These are phyloP conservation scores for Anhinga rufa DNA, from an alignment of 2,113 vertebrate species.

Conservation along the genomic window DNA sequence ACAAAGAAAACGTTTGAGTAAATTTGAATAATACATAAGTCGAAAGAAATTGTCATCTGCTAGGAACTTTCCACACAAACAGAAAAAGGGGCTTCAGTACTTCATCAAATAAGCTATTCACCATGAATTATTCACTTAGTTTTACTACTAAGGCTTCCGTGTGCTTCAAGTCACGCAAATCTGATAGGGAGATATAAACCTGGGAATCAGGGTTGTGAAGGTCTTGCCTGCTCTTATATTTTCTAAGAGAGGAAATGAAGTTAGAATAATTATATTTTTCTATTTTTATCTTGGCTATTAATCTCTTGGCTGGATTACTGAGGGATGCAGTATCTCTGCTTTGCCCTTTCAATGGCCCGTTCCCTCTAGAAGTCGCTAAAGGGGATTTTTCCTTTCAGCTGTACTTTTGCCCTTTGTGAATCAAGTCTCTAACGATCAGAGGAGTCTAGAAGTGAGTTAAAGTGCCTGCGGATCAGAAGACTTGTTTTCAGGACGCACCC, in stretches of 20 bases:
- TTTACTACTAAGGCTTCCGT: conserved; percentile 34
- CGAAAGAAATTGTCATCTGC: conserved; percentile 18
- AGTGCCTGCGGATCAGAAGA: neutral
- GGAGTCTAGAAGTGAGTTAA: neutral
- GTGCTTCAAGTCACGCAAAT: conserved; percentile 5
- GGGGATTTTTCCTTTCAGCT: neutral
- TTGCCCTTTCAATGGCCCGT: conserved; percentile 25
- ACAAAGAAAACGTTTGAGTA: neutral
- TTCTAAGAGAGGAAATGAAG: conserved; percentile 40
- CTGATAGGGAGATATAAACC: conserved; percentile 27
- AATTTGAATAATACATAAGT: neutral
- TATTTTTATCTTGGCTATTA: conserved; percentile 51
- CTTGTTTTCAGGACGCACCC: neutral
- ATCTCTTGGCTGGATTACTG: conserved; percentile 47
- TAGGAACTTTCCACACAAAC: neutral
- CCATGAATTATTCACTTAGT: conserved; percentile 49
- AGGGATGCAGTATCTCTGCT: neutral
- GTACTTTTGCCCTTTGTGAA: conserved; percentile 1
- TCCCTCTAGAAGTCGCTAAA: neutral
- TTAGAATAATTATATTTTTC: conserved; percentile 52
- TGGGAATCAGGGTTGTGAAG: conserved; percentile 29
- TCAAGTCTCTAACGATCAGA: neutral
- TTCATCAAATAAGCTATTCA: conserved; percentile 4
- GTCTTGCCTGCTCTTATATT: neutral
- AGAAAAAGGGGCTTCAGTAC: conserved; percentile 2